Conservation (phyloP, 2,797 vertebrate genomes). For the Mormyrus proboscirostris region DNA sequence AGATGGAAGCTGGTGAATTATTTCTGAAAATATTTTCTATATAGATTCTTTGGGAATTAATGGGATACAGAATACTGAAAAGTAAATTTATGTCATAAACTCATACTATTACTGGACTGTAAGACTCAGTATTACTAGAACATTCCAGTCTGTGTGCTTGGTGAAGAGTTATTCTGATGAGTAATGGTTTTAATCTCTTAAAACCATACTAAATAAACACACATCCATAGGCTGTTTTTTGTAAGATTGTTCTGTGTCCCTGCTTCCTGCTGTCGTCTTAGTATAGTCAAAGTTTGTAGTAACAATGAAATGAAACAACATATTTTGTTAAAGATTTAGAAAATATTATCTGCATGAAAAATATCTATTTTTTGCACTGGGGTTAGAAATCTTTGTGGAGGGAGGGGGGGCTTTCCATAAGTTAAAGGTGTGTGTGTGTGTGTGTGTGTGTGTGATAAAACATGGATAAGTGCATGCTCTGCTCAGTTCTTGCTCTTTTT, state of each 20-base stretch:
- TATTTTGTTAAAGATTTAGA: not conserved
- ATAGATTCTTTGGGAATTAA: not conserved
- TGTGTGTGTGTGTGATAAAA: not conserved
- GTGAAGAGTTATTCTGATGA: conserved; percentile 11
- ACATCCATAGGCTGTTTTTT: not conserved
- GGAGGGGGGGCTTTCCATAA: not conserved
- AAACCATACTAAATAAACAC: not conserved
- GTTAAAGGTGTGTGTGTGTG: not conserved
- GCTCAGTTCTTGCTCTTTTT: not conserved
- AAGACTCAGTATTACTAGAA: not conserved
- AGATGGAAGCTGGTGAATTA: not conserved
- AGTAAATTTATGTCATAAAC: not conserved
- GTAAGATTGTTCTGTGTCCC: not conserved
- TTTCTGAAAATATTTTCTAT: not conserved
- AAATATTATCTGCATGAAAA: not conserved
- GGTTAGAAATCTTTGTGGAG: not conserved
- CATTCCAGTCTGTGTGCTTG: not conserved
- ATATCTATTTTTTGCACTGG: not conserved
- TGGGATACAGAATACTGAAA: not conserved
- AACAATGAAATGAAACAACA: not conserved
- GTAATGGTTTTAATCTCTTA: conserved; percentile 7
- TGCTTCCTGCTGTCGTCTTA: not conserved
- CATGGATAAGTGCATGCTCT: not conserved
- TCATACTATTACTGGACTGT: not conserved
- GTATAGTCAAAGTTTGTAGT: not conserved